phyloP scores from a whole-genome alignment of 2,888 invertebrate genomes.

The Eucera pruinosa region DNA sequence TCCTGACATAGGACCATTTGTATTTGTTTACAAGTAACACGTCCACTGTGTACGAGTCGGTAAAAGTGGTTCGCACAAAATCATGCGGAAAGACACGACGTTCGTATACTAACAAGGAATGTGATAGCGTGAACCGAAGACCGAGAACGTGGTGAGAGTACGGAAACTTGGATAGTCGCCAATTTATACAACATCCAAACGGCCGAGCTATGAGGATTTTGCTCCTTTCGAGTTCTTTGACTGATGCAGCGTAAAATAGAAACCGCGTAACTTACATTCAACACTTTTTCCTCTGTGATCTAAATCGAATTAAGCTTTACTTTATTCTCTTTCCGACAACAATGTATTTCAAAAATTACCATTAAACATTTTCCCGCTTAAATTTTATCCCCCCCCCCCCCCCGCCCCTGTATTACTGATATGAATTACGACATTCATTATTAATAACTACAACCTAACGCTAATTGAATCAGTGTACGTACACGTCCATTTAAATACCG shows the following conservation, averaged over 20 bases:
- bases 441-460: not conserved
- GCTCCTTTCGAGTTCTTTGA: constrained; percentile 68
- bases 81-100: constrained; percentile 50
- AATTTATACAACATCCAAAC: constrained; percentile 73
- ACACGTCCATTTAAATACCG: not conserved
- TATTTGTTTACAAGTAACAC: constrained; percentile 26
- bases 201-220: constrained; percentile 65
- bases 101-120: constrained; percentile 58
- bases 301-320: not conserved
- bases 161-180: constrained; percentile 72
- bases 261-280: constrained; percentile 13
- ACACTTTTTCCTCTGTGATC: not conserved
- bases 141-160: constrained; percentile 57
- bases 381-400: too few species aligned
- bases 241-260: constrained; percentile 51
- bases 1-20: not conserved
- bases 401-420: too few species aligned
- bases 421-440: too few species aligned
- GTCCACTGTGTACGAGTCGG: not conserved
- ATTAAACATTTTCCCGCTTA: too few species aligned
- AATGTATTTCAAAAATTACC: too few species aligned
- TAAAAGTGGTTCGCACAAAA: constrained; percentile 45
- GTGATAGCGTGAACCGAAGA: constrained; percentile 56
- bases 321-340: too few species aligned
- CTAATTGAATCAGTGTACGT: constrained; percentile 4